Percentiles rank a stretch among this genome's conserved stretches.
These are phyloP conservation scores for Thecocarcelia acutangulata DNA, from an alignment of 2,888 invertebrate genomes.

Conservation along the genomic window DNA sequence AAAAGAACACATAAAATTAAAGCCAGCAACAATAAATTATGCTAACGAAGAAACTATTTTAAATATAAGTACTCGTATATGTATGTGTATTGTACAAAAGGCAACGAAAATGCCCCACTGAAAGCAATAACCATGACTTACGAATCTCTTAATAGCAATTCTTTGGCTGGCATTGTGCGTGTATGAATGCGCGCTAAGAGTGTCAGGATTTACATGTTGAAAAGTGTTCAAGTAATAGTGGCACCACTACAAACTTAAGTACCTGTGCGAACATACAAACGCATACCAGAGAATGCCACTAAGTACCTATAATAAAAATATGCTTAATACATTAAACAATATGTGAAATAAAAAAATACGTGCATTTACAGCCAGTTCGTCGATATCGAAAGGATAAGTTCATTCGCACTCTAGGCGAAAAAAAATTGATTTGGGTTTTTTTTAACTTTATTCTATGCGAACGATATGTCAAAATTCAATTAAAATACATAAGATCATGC, in stretches of 20 bases:
- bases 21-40: not conserved
- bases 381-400: too few relatives aligned
- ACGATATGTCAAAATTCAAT: too few relatives aligned
- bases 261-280: not conserved
- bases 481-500: too few relatives aligned
- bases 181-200: not conserved
- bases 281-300: too few relatives aligned
- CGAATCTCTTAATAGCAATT: constrained; percentile 24
- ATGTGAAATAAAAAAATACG: too few relatives aligned
- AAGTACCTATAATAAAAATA: too few relatives aligned
- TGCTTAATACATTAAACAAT: too few relatives aligned
- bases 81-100: not conserved
- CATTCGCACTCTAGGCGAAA: too few relatives aligned
- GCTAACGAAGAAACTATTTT: not conserved
- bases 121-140: constrained; percentile 35
- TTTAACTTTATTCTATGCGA: too few relatives aligned
- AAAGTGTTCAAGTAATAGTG: constrained; percentile 19
- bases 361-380: too few relatives aligned
- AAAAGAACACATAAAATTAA: not conserved
- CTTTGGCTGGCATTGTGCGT: not conserved
- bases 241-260: constrained; percentile 28
- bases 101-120: not conserved
- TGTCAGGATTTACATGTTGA: constrained; percentile 39
- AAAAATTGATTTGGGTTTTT: too few relatives aligned
- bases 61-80: too few relatives aligned